Base-by-base conservation (phyloP, 2,113 vertebrate genomes). In the Sialia sialis region DNA sequence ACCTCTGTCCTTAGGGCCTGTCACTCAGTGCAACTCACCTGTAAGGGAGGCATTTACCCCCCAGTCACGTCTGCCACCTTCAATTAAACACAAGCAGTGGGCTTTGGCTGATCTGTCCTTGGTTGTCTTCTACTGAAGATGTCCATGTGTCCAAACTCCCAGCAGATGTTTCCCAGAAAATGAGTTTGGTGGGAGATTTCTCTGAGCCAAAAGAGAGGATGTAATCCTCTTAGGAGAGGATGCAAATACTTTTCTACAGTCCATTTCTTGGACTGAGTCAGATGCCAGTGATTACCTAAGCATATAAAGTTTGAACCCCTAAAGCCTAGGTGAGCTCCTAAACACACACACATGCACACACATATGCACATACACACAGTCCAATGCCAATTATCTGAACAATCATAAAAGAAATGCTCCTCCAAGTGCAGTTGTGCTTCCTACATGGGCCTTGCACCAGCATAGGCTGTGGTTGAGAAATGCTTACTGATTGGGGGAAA, bases 291-390 rank as follows among this genome's bases (percentile, higher is more conserved):
- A 74, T 89, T 84, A 74, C 7, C 23, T 51, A 74, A 86, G 27
- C 22, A 32, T 5, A 13, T 4, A 69, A 80, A 17, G 34, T 76
- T 80, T 92, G 55, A 62, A 32, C 3, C 11, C 38, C 54, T 77
- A 49, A 69, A 83, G 7, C 36, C 83, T 44, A 49, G 39, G 16
- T 58, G 73, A 70, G 29, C 16, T 22, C n/a, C 34, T 34, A 12
- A 17, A 29, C 7, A 22, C 27, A 21, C 26, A 19, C 34, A 56
- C 19, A 30, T 3, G 14, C 14, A 21, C 13, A 25, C 9, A 17
- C 17, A 16, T 1, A 26, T 9, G 4, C 1, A 18, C n/a, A 39
- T 5, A 19, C 34, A 15, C 8, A 25, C 20, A 4, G 17, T 17
- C 48, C 11, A 49, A 6, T 36, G 17, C 14, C 49, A 62, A 43